Conservation (phyloP, 53 echinoderm and acorn worm genomes). For the Zoroaster sp. region DNA sequence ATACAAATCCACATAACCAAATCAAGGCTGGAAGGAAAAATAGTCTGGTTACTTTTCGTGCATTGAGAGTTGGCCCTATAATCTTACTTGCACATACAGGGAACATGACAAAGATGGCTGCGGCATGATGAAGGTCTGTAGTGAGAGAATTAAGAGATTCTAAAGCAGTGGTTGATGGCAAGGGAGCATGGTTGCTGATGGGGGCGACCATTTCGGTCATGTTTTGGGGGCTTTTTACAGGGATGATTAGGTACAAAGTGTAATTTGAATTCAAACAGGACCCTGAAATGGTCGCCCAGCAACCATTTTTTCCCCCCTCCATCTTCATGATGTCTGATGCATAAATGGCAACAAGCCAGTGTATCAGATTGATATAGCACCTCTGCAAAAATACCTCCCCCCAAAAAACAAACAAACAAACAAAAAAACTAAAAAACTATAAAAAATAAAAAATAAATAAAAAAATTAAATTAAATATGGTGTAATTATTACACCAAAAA, state of each 20-base stretch:
- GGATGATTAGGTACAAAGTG: not conserved
- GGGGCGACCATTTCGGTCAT: not conserved
- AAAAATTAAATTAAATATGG: not conserved
- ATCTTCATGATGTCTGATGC: slow-evolving; percentile 23
- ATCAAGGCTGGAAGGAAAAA: no score
- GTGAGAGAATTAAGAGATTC: not conserved
- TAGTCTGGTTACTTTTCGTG: no score
- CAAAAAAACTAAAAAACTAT: not conserved
- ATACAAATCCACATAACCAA: no score
- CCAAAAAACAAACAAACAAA: not conserved
- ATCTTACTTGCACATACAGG: no score
- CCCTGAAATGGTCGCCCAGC: slow-evolving; percentile 7
- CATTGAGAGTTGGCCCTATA: no score
- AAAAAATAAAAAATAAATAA: not conserved
- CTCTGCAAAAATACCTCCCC: not conserved
- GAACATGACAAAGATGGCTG: no score
- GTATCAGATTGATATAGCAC: slow-evolving; percentile 12
- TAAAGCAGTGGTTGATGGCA: slow-evolving; percentile 14
- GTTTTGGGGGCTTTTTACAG: not conserved
- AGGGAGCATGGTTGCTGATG: not conserved
- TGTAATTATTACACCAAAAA: not conserved
- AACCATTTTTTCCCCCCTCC: not conserved
- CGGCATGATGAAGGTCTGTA: no score
- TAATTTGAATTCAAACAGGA: not conserved
- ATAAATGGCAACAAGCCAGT: slow-evolving; percentile 20